Percentiles rank a stretch among this genome's conserved stretches.
Conservation (phyloP, 1,140 invertebrate genomes). For the Fopius arisanus region DNA sequence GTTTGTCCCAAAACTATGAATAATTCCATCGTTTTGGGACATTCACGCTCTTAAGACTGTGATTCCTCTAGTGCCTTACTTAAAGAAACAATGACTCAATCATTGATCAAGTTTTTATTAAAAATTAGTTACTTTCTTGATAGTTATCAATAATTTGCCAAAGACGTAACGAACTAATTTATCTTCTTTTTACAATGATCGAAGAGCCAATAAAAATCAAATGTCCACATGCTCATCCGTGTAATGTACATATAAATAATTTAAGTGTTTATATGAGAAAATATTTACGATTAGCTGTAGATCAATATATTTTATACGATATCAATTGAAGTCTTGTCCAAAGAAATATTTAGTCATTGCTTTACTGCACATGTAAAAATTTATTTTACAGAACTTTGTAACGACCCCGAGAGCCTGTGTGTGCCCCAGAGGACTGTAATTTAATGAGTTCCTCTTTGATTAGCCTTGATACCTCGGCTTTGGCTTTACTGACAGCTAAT, state of each 20-base stretch:
- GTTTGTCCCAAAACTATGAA: background rate
- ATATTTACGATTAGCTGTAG: background rate
- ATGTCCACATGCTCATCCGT: constrained; percentile 7
- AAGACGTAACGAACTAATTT: background rate
- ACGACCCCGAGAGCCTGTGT: constrained; percentile 88
- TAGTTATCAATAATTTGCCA: constrained; percentile 11
- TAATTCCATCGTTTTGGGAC: background rate
- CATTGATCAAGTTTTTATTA: constrained; percentile 8
- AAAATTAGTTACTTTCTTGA: constrained; percentile 1
- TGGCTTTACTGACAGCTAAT: constrained; percentile 95
- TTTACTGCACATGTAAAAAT: background rate
- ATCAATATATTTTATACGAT: background rate
- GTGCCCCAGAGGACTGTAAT: constrained; percentile 86
- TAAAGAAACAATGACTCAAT: constrained; percentile 1
- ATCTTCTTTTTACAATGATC: background rate
- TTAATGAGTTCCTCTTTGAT: constrained; percentile 98
- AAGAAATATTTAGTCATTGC: constrained; percentile 10
- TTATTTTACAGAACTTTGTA: constrained; percentile 90
- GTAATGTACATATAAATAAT: constrained; percentile 27
- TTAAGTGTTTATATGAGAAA: constrained; percentile 5
- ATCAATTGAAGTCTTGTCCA: background rate
- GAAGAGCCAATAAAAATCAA: background rate
- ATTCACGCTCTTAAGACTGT: constrained; percentile 44
- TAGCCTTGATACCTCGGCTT: constrained; percentile 96
- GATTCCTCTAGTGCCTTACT: constrained; percentile 55